Base-by-base conservation (phyloP, 2,888 invertebrate species). In the Drosophila dives region DNA sequence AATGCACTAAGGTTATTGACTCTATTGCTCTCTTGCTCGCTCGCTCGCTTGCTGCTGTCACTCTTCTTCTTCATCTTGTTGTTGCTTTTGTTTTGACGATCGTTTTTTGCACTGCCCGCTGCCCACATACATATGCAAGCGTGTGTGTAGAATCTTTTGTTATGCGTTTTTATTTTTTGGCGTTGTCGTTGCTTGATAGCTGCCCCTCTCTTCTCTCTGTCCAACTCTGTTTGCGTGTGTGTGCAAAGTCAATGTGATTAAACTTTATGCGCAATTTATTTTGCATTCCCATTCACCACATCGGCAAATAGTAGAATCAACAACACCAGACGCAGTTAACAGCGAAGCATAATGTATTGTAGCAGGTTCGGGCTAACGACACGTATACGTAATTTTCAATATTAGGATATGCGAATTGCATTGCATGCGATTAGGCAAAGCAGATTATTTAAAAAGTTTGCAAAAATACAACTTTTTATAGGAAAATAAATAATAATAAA, bases 251-350 rank as follows among this genome's bases (percentile, higher is more conserved):
- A 85, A 91, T 89, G 91, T 91, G 92, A 92, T 91, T 92, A 92
- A 91, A 91, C 86, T 90, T 92, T 91, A 86, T 92, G 92, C 92
- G 91, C 91, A 91, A 88, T 91, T 91, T 90, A 91, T 91, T 91
- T 90, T 86, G 90, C 85, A 91, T 91, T 89, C 73, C 75, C 86
- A 91, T 88, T 89, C 86, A 75, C 61, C 64, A 75, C 65, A 78
- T 70, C 54, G 82, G 68, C 77, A 80, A 78, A 71, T 58, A 86
- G 68, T 76, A 77, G 55, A 48, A 78, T 49, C 67, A 80, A 64
- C 56, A 71, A 64, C 68, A 61, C 56, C 62, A 72, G 26, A 59
- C 66, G 23, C 53, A 48, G 36, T 32, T 29, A 58, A 42, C 17
- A 38, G 51, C 53, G 63, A 58, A 70, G 75, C 81, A 23, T 23